These are phyloP conservation scores for Montipora capricornis DNA, from an alignment of 64 coral and sea anemone species.

Conservation along the genomic window DNA sequence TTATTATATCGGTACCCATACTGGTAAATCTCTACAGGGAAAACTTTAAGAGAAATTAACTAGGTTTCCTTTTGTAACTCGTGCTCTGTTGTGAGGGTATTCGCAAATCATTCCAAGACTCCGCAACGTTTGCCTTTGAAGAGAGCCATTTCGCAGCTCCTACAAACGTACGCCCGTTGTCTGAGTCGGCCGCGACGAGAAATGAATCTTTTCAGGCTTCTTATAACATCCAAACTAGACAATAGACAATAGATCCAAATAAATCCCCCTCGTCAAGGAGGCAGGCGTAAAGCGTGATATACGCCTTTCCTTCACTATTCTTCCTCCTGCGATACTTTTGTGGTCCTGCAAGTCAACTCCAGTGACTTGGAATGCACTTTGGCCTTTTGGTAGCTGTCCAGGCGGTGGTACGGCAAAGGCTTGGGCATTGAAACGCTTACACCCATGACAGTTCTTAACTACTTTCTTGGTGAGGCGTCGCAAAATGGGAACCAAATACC, in stretches of 20 bases:
- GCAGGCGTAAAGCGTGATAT: slow-evolving; percentile 62
- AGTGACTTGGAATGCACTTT: slow-evolving; percentile 32
- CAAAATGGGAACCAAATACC: slow-evolving; percentile 37
- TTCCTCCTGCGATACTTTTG: slow-evolving; percentile 12
- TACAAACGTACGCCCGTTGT: background rate
- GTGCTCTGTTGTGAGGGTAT: no score
- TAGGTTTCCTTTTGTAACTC: no score
- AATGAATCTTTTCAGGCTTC: slow-evolving; percentile 22
- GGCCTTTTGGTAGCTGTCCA: slow-evolving; percentile 9
- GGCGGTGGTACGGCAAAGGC: slow-evolving; percentile 8
- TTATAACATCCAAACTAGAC: background rate
- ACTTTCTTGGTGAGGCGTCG: background rate
- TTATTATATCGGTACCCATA: no score
- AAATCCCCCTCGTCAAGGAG: slow-evolving; percentile 47
- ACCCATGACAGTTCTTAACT: slow-evolving; percentile 40
- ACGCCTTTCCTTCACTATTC: slow-evolving; percentile 47
- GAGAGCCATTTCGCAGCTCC: background rate
- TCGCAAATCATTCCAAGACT: no score
- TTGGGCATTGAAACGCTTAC: slow-evolving; percentile 38
- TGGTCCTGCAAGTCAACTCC: slow-evolving; percentile 58
- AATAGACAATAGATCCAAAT: slow-evolving; percentile 54
- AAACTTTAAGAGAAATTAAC: no score
- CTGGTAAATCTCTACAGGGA: no score
- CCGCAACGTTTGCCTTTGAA: no score
- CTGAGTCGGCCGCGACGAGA: background rate